Conservation (phyloP, 2,888 invertebrate species). For the Eilema depressum region DNA sequence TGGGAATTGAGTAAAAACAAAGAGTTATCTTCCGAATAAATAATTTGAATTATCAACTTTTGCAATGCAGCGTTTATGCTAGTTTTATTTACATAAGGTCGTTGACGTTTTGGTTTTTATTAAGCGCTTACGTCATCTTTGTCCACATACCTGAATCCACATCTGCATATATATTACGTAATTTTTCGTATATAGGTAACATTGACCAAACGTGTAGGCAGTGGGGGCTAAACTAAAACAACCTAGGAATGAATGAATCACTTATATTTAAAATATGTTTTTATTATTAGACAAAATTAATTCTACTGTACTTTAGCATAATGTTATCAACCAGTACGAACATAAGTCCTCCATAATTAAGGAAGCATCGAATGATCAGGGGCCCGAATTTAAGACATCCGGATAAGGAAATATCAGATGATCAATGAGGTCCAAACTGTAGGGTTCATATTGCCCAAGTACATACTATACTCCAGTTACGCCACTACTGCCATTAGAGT, state of each 20-base stretch:
- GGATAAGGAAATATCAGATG: too few relatives aligned
- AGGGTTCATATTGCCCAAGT: too few relatives aligned
- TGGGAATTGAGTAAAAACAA: not conserved
- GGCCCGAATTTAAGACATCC: too few relatives aligned
- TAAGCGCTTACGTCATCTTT: not conserved
- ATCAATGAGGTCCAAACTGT: too few relatives aligned
- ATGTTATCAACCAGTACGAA: too few relatives aligned
- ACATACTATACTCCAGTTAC: too few relatives aligned
- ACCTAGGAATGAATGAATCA: too few relatives aligned
- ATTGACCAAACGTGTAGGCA: not conserved
- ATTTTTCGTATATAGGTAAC: not conserved
- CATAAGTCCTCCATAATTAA: too few relatives aligned
- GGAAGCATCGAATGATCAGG: too few relatives aligned
- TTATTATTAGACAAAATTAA: too few relatives aligned
- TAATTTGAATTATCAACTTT: not conserved
- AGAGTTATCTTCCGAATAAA: slow-evolving; percentile 1
- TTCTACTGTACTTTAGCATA: too few relatives aligned
- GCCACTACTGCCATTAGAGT: not conserved
- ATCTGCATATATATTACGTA: not conserved
- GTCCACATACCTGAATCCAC: not conserved
- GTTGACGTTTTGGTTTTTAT: not conserved
- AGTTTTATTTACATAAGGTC: not conserved
- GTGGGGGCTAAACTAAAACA: not conserved
- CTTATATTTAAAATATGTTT: too few relatives aligned
- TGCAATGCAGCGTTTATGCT: not conserved